Conservation (phyloP, 2,113 vertebrate species). For the Nanorana parkeri region DNA sequence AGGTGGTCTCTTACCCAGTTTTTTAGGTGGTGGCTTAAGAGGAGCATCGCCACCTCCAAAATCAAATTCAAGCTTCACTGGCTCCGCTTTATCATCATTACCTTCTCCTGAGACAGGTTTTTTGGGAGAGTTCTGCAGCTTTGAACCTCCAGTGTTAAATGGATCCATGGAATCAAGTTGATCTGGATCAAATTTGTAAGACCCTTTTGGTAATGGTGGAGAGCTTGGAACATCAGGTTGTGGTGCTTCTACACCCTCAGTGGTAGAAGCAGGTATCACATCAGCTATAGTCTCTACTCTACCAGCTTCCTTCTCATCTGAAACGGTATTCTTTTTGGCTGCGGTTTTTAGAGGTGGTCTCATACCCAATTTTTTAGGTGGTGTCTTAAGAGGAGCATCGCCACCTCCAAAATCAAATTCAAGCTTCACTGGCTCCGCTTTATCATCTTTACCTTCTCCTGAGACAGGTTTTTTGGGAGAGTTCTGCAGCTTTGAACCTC, state of each 20-base stretch:
- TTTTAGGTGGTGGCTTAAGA: slow-evolving; percentile 73
- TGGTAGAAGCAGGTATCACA: slow-evolving; percentile 30
- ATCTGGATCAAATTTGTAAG: slow-evolving; percentile 69
- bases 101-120: slow-evolving; percentile 36
- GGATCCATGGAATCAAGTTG: slow-evolving; percentile 65
- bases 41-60: slow-evolving; percentile 71
- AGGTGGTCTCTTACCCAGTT: slow-evolving; percentile 71
- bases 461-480: slow-evolving; percentile 57
- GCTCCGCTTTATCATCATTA: slow-evolving; percentile 52
- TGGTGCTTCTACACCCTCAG: neutral
- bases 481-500: slow-evolving; percentile 67
- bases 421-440: slow-evolving; percentile 69
- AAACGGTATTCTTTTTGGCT: slow-evolving; percentile 66
- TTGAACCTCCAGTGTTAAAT: slow-evolving; percentile 66
- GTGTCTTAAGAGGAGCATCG: slow-evolving; percentile 67
- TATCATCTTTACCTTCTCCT: slow-evolving; percentile 43
- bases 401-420: slow-evolving; percentile 82
- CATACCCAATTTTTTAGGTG: slow-evolving; percentile 74
- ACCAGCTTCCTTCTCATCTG: no score
- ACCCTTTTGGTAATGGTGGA: slow-evolving; percentile 54
- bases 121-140: slow-evolving; percentile 67
- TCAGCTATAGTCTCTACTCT: neutral
- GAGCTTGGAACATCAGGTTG: slow-evolving; percentile 56
- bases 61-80: slow-evolving; percentile 81
- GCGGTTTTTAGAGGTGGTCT: slow-evolving; percentile 69